Conservation (phyloP, 1,140 invertebrate species). For the fruit fly (Drosophila melanogaster) region DNA sequence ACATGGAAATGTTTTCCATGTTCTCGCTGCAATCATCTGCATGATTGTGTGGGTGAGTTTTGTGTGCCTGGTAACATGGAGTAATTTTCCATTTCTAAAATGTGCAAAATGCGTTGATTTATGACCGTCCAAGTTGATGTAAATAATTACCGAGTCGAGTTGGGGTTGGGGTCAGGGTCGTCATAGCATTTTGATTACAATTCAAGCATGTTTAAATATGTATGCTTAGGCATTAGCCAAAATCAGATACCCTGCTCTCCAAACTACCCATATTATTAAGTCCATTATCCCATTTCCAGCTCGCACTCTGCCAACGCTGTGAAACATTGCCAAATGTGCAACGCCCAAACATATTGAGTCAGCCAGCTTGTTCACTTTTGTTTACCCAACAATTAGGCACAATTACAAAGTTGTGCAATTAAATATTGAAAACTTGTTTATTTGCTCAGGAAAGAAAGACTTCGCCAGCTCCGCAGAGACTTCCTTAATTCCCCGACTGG, state of each 20-base stretch:
- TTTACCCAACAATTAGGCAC: slow-evolving; percentile 76
- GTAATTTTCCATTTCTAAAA: slow-evolving; percentile 43
- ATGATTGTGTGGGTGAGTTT: slow-evolving; percentile 8
- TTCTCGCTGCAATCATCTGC: slow-evolving; percentile 39
- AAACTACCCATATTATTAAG: slow-evolving; percentile 3
- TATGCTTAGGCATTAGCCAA: slow-evolving; percentile 2
- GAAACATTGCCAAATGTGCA: slow-evolving; percentile 28
- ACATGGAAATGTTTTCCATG: slow-evolving; percentile 50
- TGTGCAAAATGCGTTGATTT: slow-evolving; percentile 49
- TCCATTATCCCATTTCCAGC: slow-evolving; percentile 19
- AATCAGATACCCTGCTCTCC: not conserved
- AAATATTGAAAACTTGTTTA: slow-evolving; percentile 73
- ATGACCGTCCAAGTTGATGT: slow-evolving; percentile 23
- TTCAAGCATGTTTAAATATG: slow-evolving; percentile 2
- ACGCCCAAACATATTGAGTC: slow-evolving; percentile 57
- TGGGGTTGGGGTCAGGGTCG: slow-evolving; percentile 32
- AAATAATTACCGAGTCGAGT: slow-evolving; percentile 47
- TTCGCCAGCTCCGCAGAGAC: slow-evolving; percentile 35
- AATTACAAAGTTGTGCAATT: slow-evolving; percentile 72
- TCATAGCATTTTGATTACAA: slow-evolving; percentile 32
- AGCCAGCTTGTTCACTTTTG: slow-evolving; percentile 40
- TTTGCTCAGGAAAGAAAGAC: slow-evolving; percentile 34
- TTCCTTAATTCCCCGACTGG: slow-evolving; percentile 48
- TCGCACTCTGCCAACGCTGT: slow-evolving; percentile 20
- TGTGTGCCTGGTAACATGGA: slow-evolving; percentile 8